Evolutionary conservation across 2,888 invertebrate genomes (phyloP).

Genomic region (Oxystoma pomonae): DNA sequence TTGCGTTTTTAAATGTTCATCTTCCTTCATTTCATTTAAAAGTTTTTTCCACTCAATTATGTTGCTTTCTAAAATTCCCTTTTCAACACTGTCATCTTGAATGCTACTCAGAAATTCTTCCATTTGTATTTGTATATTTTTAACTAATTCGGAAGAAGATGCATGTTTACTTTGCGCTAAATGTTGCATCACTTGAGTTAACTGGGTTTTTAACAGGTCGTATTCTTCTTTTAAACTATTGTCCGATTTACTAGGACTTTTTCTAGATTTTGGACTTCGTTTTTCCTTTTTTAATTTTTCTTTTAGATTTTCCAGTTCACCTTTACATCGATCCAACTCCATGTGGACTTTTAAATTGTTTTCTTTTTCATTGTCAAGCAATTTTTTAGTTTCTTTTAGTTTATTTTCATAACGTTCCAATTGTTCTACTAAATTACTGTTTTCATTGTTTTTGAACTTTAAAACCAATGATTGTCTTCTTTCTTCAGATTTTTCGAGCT

Average conservation of each 20-base stretch:
- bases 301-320: conserved; percentile 27
- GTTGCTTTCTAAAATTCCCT: conserved; percentile 24
- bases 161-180: conserved; percentile 15
- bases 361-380: conserved; percentile 23
- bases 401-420: conserved; percentile 13
- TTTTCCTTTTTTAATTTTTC: conserved; percentile 26
- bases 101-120: conserved; percentile 23
- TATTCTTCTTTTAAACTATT: conserved; percentile 23
- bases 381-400: conserved; percentile 14
- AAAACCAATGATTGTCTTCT: conserved; percentile 22
- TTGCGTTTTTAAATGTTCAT: conserved; percentile 23
- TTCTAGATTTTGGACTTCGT: conserved; percentile 14
- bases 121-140: conserved; percentile 22
- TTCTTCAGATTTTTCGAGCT: conserved; percentile 29
- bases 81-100: conserved; percentile 15
- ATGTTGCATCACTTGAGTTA: conserved; percentile 26
- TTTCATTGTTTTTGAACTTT: conserved; percentile 7
- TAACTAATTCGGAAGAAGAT: conserved; percentile 10
- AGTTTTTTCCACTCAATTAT: conserved; percentile 24
- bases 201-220: conserved; percentile 25
- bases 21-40: conserved; percentile 17
- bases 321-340: conserved; percentile 24
- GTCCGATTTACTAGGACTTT: conserved; percentile 14
- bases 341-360: conserved; percentile 22
- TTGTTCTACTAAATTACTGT: conserved; percentile 8